Evolutionary conservation across 2,113 vertebrate species (phyloP).

Genomic region (Notiomystis cincta): DNA sequence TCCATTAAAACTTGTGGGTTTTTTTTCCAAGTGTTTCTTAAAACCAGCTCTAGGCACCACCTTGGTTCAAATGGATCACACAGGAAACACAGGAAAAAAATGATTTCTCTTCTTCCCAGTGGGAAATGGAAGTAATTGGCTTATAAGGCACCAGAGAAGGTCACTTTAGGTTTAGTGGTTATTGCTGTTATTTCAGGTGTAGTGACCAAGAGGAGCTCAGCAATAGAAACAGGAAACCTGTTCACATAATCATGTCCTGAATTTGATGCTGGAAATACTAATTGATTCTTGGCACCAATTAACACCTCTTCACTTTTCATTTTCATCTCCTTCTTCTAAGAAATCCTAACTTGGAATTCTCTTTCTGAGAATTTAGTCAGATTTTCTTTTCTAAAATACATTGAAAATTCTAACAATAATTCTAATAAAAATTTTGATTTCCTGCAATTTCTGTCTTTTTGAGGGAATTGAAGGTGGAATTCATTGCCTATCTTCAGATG

Average conservation of each 20-base stretch:
- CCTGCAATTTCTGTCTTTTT: background rate
- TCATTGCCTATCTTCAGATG: background rate
- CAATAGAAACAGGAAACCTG: background rate
- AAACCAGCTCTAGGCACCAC: background rate
- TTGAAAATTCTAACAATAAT: background rate
- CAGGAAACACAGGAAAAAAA: background rate
- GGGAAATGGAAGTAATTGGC: background rate
- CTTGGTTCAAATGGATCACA: background rate
- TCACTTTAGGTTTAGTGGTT: background rate
- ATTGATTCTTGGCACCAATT: background rate
- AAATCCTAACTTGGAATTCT: background rate
- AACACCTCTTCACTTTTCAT: background rate
- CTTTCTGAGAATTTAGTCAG: background rate
- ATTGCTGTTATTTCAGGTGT: background rate
- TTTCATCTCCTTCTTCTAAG: background rate
- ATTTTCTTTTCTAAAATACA: background rate
- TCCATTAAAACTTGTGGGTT: fast-evolving
- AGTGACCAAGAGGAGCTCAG: background rate
- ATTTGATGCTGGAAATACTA: background rate
- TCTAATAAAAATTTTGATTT: background rate
- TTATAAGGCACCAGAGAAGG: background rate
- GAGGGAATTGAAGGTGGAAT: background rate
- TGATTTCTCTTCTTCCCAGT: background rate
- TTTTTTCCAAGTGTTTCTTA: background rate
- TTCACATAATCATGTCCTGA: background rate